A percentile compares a stretch with the other conserved stretches of the same genome.
phyloP scores from a whole-genome alignment of 2,888 invertebrate genomes.

The Hypercompe scribonia region DNA sequence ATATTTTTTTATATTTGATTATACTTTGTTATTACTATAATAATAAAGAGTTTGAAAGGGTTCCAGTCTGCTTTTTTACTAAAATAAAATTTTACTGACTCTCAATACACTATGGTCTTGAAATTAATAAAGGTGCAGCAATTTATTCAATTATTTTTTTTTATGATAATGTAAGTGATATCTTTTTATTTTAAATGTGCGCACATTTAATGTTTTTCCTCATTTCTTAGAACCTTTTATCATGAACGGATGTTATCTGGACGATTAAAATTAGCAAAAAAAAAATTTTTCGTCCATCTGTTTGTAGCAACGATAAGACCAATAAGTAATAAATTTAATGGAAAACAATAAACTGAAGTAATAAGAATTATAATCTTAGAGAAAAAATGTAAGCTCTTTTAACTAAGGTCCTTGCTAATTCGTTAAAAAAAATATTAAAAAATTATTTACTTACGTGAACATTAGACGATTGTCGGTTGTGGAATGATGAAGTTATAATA shows the following conservation, averaged over 20 bases:
- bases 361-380: neutral
- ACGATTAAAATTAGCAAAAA: neutral
- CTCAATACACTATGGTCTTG: too few relatives aligned
- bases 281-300: neutral
- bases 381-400: neutral
- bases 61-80: too few relatives aligned
- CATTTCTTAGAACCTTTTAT: neutral
- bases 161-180: too few relatives aligned
- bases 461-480: neutral
- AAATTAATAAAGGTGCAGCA: too few relatives aligned
- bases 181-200: neutral
- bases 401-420: neutral
- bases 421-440: neutral
- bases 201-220: neutral
- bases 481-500: constrained; percentile 1
- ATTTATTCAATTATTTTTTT: too few relatives aligned
- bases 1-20: too few relatives aligned
- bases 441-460: constrained; percentile 1
- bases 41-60: too few relatives aligned
- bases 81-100: too few relatives aligned
- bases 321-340: neutral
- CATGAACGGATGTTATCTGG: neutral
- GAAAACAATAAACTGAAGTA: neutral
- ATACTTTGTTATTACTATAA: too few relatives aligned
- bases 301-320: neutral